phyloP scores from a whole-genome alignment of 2,113 vertebrate genomes.

The Apodemus speciosus region DNA sequence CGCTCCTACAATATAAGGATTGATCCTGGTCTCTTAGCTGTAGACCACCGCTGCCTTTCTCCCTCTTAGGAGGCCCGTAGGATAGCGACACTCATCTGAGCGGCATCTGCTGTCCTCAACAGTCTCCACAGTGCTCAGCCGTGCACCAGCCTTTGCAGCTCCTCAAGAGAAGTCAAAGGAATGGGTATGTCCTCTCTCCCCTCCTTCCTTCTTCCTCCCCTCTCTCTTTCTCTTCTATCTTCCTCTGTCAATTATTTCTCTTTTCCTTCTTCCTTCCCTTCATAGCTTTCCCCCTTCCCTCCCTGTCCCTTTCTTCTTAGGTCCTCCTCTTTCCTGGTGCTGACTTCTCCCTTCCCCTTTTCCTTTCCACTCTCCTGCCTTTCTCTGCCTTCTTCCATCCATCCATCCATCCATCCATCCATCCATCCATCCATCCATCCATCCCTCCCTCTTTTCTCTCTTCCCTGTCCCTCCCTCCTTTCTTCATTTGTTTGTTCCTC shows the following conservation, averaged over 20 bases:
- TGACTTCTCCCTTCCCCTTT: no score
- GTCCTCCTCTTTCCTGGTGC: not conserved
- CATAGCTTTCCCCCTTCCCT: no score
- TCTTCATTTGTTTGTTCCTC: not conserved
- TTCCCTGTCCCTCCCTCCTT: no score
- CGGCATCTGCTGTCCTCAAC: no score
- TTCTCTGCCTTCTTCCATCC: not conserved
- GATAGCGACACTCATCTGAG: not conserved
- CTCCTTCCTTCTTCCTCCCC: no score
- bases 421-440: no score
- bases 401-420: not conserved
- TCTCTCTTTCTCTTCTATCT: not conserved
- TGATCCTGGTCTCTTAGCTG: not conserved
- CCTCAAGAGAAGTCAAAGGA: not conserved
- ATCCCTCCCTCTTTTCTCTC: no score
- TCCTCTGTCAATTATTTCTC: no score
- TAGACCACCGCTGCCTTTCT: fast-evolving
- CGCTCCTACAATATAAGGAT: not conserved
- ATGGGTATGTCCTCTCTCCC: not conserved
- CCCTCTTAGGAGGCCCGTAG: fast-evolving
- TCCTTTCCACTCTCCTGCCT: not conserved
- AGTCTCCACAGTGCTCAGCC: not conserved
- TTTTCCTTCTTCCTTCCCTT: not conserved
- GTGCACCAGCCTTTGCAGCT: no score
- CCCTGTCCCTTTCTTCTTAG: no score